Base-by-base conservation (phyloP, 64 coral and sea anemone species). In the Actinia equina region DNA sequence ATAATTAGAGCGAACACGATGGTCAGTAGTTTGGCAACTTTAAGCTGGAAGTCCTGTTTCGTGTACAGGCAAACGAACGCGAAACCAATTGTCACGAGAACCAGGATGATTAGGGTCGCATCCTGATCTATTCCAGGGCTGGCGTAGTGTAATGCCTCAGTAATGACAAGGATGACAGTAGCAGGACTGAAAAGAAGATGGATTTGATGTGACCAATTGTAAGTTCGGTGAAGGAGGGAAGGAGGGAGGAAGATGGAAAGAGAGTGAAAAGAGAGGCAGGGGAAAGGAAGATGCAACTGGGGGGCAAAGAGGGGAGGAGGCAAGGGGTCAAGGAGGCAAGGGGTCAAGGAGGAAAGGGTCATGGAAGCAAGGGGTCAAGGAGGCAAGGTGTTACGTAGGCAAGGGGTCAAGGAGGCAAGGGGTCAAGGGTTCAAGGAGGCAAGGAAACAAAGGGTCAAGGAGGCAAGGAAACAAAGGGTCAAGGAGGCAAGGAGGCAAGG, bases 141-240 rank as follows among this genome's bases (percentile, higher is more conserved):
- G 51, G 88, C 86, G 64, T 89, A 91, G 7, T 81, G 52, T 60
- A 99, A 60, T 3, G 93, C 97, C 41, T 86, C 89, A 6, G 91
- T 82, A 22, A 99, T 86, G 46, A 99, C 85, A 7, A 99, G 88
- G 27, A 99, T 99, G 3, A 99, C 97, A 54, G 93, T 99, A 16
- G 93, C 86, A 18, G 97, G 97, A 5, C 97, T 99, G 90, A 56
- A 94, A 82, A 27, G 3, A 74, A 30, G 3, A 12, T 41, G 9
- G 1, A 74, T 26, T 4, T 74, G n/a, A 37, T 30, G 63, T 67
- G 8, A 67, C 6, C 23, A 60, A 17, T 60, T 60, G 9, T 4
- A 2, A 15, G 14, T 4, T 12, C 14, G 14, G 19, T n/a, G 4
- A 4, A 6, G 22, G 2, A 2, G 60, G 60, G 7, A 18, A 7